Conservation (phyloP, 2,797 vertebrate species). For the Propithecus perrieri region DNA sequence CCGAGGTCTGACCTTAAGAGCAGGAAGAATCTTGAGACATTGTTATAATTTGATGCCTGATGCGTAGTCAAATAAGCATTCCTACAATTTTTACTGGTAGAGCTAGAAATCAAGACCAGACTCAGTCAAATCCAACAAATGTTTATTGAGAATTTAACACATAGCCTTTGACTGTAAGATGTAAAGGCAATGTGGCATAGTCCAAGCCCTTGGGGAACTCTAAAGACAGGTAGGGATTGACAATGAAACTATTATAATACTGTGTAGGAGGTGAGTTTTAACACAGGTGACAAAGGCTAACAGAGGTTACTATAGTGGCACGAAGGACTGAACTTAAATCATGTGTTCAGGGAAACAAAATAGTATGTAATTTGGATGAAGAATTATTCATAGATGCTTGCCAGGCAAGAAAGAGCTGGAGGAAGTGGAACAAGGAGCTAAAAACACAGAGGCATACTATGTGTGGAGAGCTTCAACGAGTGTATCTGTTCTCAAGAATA, state of each 20-base stretch:
- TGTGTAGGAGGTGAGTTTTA: neutral
- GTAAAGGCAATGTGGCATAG: neutral
- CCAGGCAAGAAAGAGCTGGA: neutral
- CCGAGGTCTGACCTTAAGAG: neutral
- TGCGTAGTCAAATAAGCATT: neutral
- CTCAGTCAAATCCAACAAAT: neutral
- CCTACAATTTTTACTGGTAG: neutral
- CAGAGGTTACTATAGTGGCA: neutral
- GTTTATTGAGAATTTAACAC: constrained; percentile 8
- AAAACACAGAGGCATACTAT: neutral
- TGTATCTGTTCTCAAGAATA: neutral
- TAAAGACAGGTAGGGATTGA: neutral
- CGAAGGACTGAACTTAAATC: neutral
- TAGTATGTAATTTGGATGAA: neutral
- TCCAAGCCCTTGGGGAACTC: neutral
- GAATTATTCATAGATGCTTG: neutral
- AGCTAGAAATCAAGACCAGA: neutral
- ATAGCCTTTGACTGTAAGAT: neutral
- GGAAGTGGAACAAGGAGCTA: neutral
- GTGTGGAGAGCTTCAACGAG: neutral
- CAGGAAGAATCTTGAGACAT: neutral
- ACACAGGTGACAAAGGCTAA: neutral
- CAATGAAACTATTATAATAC: neutral
- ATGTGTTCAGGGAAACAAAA: neutral
- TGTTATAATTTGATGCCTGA: neutral